A percentile compares a stretch with the other conserved stretches of the same genome.
Conservation (phyloP, 2,113 vertebrate genomes). For the Oriolus oriolus region DNA sequence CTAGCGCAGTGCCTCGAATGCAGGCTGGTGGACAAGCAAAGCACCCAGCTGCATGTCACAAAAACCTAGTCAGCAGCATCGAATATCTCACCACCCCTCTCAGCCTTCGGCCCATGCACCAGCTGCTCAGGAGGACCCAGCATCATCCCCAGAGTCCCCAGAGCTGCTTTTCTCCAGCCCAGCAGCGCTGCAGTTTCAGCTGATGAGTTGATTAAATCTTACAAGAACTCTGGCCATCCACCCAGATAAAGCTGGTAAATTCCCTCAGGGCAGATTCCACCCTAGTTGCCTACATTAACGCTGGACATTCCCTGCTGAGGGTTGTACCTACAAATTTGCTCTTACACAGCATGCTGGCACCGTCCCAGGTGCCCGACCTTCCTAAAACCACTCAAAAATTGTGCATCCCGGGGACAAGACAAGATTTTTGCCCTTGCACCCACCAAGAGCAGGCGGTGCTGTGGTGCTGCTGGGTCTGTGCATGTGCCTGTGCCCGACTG, state of each 20-base stretch:
- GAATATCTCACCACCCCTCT: fast-evolving
- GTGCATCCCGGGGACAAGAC: fast-evolving
- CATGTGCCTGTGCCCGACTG: fast-evolving
- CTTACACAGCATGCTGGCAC: fast-evolving
- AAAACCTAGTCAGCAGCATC: background rate
- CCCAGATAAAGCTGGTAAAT: background rate
- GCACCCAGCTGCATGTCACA: fast-evolving
- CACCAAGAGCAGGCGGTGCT: fast-evolving
- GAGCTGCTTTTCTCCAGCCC: background rate
- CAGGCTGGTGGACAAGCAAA: background rate
- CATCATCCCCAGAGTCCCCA: too few relatives aligned
- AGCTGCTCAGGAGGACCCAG: background rate
- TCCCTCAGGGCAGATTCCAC: background rate
- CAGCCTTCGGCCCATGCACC: fast-evolving
- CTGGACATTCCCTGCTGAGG: fast-evolving
- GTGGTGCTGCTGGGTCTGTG: fast-evolving
- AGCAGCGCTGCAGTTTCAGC: background rate
- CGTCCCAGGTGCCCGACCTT: background rate
- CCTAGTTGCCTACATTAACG: fast-evolving
- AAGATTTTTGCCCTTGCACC: background rate
- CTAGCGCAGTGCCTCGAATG: background rate
- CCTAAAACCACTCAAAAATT: background rate
- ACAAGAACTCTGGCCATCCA: background rate
- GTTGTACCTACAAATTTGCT: fast-evolving
- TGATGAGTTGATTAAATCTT: background rate